Evolutionary conservation across 2,113 vertebrate genomes (phyloP).

Genomic region (Oncorhynchus masou): DNA sequence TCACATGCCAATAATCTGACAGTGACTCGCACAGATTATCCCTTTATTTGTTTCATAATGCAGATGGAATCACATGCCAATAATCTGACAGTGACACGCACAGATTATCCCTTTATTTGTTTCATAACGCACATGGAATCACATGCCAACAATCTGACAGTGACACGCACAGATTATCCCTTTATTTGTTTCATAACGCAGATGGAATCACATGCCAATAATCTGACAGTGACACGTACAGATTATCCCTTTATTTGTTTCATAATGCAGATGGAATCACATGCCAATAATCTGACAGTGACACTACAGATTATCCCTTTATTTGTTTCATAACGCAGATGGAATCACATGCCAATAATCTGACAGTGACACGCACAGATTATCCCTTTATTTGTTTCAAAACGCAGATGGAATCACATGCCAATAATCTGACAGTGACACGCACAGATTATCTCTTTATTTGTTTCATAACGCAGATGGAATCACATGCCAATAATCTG

Average conservation of each 20-base stretch:
- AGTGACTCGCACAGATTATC: background rate
- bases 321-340: background rate
- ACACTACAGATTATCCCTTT: background rate
- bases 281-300: background rate
- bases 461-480: background rate
- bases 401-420: background rate
- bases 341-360: background rate
- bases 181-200: background rate
- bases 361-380: background rate
- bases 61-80: background rate
- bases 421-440: background rate
- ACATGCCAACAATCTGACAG: background rate
- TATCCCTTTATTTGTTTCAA: constrained; percentile 9
- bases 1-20: background rate
- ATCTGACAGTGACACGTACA: background rate
- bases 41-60: background rate
- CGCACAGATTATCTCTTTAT: constrained; percentile 6
- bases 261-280: background rate
- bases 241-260: constrained; percentile 13
- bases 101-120: constrained; percentile 13
- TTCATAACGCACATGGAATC: background rate
- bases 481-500: background rate
- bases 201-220: background rate
- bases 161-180: background rate
- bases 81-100: background rate